Evolutionary conservation across 2,797 vertebrate species (phyloP).

Genomic region (Malurus splendens): DNA sequence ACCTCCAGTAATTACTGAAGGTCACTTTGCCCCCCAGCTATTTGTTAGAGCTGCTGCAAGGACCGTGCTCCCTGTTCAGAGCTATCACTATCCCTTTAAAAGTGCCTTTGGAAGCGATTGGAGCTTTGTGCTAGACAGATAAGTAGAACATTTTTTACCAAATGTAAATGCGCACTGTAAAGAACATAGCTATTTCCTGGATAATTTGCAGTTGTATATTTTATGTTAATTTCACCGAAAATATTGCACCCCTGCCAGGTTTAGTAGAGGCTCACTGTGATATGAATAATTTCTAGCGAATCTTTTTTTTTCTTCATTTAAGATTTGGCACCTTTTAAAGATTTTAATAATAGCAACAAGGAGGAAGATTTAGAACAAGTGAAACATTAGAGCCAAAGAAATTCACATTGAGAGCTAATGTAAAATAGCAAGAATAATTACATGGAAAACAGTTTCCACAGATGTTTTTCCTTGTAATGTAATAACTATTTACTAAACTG

Average conservation of each 20-base stretch:
- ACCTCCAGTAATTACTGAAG: slow-evolving; percentile 54
- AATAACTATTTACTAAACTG: slow-evolving; percentile 84
- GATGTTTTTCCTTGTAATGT: slow-evolving; percentile 80
- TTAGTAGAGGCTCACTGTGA: slow-evolving; percentile 78
- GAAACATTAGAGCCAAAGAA: slow-evolving; percentile 73
- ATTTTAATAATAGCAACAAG: slow-evolving; percentile 81
- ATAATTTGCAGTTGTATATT: slow-evolving; percentile 84
- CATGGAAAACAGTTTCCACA: slow-evolving; percentile 76
- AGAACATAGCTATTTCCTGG: slow-evolving; percentile 79
- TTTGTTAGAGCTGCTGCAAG: slow-evolving; percentile 38
- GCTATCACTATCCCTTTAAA: slow-evolving; percentile 65
- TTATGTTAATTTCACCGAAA: slow-evolving; percentile 83
- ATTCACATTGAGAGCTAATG: slow-evolving; percentile 73
- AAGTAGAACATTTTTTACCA: slow-evolving; percentile 63
- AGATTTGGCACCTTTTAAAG: slow-evolving; percentile 82
- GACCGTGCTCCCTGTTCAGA: slow-evolving; percentile 5
- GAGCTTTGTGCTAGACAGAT: slow-evolving; percentile 66
- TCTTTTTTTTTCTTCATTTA: slow-evolving; percentile 79
- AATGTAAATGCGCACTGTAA: slow-evolving; percentile 74
- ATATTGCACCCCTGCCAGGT: slow-evolving; percentile 81
- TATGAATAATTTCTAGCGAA: slow-evolving; percentile 80
- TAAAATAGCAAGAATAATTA: slow-evolving; percentile 81
- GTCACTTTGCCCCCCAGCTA: slow-evolving; percentile 35
- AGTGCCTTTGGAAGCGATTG: slow-evolving; percentile 52
- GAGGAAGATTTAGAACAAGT: slow-evolving; percentile 79